Evolutionary conservation across 2,113 vertebrate species (phyloP).

Genomic region (Benitochromis conjunctus): DNA sequence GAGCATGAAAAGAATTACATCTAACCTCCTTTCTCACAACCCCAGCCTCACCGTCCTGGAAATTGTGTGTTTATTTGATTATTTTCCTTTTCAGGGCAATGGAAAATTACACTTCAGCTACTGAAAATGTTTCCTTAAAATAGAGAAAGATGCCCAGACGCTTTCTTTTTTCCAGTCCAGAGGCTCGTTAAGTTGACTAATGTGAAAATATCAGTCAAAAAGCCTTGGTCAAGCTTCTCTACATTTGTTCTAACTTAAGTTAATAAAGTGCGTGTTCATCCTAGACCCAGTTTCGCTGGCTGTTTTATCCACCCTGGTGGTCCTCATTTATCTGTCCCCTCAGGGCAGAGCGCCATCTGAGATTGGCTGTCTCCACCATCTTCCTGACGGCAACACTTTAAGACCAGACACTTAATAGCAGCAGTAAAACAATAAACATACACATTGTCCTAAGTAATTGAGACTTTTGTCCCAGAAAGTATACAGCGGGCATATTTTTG

Average conservation of each 20-base stretch:
- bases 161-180: background rate
- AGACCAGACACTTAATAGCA: conserved; percentile 39
- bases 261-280: background rate
- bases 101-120: conserved; percentile 51
- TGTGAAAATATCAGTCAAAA: background rate
- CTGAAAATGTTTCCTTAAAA: conserved; percentile 13
- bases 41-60: conserved; percentile 39
- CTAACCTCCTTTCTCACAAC: conserved; percentile 53
- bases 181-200: background rate
- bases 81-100: conserved; percentile 41
- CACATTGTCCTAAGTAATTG: conserved; percentile 49
- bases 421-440: conserved; percentile 54
- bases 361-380: conserved; percentile 56
- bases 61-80: conserved; percentile 60
- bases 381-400: conserved; percentile 40
- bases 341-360: conserved; percentile 56
- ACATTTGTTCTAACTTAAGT: background rate
- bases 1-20: background rate
- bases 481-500: conserved; percentile 22
- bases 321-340: conserved; percentile 59
- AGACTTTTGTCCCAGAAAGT: conserved; percentile 43
- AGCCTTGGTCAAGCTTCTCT: background rate
- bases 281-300: background rate
- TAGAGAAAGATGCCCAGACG: background rate
- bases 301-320: conserved; percentile 59